Conservation (phyloP, 2,888 invertebrate species). For the Allophyes oxyacanthae region DNA sequence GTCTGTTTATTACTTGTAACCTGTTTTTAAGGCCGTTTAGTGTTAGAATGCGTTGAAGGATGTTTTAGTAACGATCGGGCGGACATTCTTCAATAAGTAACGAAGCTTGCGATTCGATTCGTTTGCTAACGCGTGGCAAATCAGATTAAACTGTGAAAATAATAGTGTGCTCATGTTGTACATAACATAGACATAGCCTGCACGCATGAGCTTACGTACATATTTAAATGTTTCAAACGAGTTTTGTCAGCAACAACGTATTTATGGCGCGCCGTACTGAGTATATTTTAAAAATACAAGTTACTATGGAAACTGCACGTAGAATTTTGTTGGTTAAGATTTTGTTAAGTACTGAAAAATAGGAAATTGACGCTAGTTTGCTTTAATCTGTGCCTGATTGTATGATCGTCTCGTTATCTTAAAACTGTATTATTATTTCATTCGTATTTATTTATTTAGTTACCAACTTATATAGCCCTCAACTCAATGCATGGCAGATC, state of each 20-base stretch:
- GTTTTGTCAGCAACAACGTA: slow-evolving; percentile 45
- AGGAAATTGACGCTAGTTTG: no score
- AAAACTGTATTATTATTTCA: no score
- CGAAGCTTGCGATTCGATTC: slow-evolving; percentile 53
- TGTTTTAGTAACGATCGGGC: slow-evolving; percentile 48
- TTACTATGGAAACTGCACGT: no score
- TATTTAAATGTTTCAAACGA: slow-evolving; percentile 55
- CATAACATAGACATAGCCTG: slow-evolving; percentile 34
- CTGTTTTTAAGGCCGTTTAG: slow-evolving; percentile 43
- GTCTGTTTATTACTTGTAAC: slow-evolving; percentile 44
- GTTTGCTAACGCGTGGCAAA: slow-evolving; percentile 73
- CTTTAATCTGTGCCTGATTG: no score
- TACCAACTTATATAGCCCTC: no score
- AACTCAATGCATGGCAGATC: no score
- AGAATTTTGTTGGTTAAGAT: no score
- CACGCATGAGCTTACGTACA: slow-evolving; percentile 63
- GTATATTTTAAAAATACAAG: neutral
- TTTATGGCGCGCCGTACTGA: slow-evolving; percentile 16
- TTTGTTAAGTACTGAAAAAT: no score
- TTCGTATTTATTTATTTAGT: no score
- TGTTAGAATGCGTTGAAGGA: slow-evolving; percentile 52
- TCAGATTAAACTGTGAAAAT: slow-evolving; percentile 84
- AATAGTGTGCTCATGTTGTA: slow-evolving; percentile 69
- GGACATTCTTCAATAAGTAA: slow-evolving; percentile 47
- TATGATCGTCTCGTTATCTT: no score